A percentile compares a stretch with the other conserved stretches of the same genome.
Conservation (phyloP, 2,113 vertebrate species). For the Corythornis vintsioides region DNA sequence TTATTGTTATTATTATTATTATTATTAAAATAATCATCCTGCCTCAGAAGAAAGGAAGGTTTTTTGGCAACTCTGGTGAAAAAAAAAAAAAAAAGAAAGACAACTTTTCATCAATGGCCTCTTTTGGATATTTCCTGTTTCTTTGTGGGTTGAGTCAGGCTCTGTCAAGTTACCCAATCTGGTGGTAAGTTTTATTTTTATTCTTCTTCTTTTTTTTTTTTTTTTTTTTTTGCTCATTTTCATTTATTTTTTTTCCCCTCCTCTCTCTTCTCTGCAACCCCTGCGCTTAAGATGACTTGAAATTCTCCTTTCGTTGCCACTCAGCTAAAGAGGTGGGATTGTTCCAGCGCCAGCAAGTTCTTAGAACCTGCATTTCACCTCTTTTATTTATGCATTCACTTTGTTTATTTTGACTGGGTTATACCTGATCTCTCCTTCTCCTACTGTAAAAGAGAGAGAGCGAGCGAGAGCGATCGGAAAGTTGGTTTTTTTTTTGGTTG, state of each 20-base stretch:
- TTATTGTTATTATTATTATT: too few species aligned
- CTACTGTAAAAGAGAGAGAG: conserved; percentile 55
- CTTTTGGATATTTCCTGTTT: conserved; percentile 87
- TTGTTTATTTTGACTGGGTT: conserved; percentile 71
- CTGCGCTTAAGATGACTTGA: conserved; percentile 45
- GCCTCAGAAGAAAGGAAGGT: too few species aligned
- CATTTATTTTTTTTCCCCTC: conserved; percentile 44
- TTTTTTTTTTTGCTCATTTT: not conserved
- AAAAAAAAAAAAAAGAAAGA: conserved; percentile 29
- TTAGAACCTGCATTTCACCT: conserved; percentile 59
- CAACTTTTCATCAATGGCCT: conserved; percentile 82
- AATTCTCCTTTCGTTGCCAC: conserved; percentile 64
- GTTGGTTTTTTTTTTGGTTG: conserved; percentile 6
- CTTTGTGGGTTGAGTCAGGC: conserved; percentile 84
- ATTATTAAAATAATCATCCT: too few species aligned
- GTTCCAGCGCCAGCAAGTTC: conserved; percentile 66
- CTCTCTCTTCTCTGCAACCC: conserved; percentile 41
- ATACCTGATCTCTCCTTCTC: conserved; percentile 63
- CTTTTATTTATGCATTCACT: conserved; percentile 64
- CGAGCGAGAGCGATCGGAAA: conserved; percentile 53
- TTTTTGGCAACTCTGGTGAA: conserved; percentile 44
- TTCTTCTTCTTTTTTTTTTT: not conserved
- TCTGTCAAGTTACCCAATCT: conserved; percentile 90
- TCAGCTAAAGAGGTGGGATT: conserved; percentile 64
- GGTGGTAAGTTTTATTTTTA: conserved; percentile 86